Base-by-base conservation (phyloP, 2,888 invertebrate genomes). In the Polia nebulosa region DNA sequence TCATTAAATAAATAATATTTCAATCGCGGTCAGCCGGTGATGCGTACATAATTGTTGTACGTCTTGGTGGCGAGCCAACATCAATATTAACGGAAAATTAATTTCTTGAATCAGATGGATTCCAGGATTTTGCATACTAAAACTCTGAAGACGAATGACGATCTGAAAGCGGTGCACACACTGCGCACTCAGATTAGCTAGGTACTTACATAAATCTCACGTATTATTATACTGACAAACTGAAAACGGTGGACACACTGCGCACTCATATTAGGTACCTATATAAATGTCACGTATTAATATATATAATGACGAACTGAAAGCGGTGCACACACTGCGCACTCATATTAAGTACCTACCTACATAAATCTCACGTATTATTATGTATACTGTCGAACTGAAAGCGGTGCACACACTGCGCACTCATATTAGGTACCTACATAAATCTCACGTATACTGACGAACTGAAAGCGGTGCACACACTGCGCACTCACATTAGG, bases 1-100 rank as follows among this genome's bases (percentile, higher is more conserved):
- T 32, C 20, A 20, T 52, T 47, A 32, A 20, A 57, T 49, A 47
- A 67, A 27, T 34, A 49, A 17, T 65, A 52, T 39, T 58, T 69
- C 39, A 58, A 41, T 34, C 22, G 11, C 17, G 55, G 45, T 36
- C 11, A 22, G 36, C 45, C 27, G 27, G 29, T 47, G 32, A 34
- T 68, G 7, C 29, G 22, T 20, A 67, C n/a, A 41, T 13, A n/a
- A n/a, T 22, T 61, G 68, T 69, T 58, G 20, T 69, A 68, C 27
- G 59, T 59, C 70, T 69, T 69, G 70, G 70, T 41, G 39, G 7
- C 49, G 49, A 20, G 68, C 68, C 70, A 68, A 68, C 39, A 59
- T 39, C 32, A 68, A 68, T 68, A 69, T 32, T 20, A 51, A n/a
- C 20, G 36, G 20, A 59, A 25, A 22, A 34, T n/a, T 9, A 3